phyloP scores from a whole-genome alignment of 2,113 vertebrate species.

The Podarcis muralis region DNA sequence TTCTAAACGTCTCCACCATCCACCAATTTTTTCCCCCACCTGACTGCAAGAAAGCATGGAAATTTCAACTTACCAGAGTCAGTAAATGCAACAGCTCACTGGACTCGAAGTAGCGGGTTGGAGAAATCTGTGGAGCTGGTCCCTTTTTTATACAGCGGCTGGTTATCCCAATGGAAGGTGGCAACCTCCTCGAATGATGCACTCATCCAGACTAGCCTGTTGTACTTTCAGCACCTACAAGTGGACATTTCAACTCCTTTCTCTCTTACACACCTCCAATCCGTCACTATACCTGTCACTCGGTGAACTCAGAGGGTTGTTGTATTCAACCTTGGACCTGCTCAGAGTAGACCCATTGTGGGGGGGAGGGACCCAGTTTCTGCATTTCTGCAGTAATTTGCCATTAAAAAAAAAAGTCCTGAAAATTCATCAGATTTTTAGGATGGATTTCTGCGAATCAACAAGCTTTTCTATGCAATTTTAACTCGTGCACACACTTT shows the following conservation, averaged over 20 bases:
- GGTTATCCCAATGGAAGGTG: constrained; percentile 33
- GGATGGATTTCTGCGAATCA: too few relatives aligned
- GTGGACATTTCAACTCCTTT: constrained; percentile 60
- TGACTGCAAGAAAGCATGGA: neutral
- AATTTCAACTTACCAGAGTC: constrained; percentile 67
- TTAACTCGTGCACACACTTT: too few relatives aligned
- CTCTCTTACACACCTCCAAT: too few relatives aligned
- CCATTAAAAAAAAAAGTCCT: too few relatives aligned
- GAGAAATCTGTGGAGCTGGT: neutral
- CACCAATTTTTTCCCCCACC: neutral
- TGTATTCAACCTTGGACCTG: too few relatives aligned
- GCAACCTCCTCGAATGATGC: constrained; percentile 61
- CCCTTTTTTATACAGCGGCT: constrained; percentile 71
- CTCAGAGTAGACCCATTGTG: too few relatives aligned
- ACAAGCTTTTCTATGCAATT: too few relatives aligned
- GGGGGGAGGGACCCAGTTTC: too few relatives aligned
- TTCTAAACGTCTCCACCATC: neutral
- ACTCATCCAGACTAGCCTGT: constrained; percentile 65
- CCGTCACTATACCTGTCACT: too few relatives aligned
- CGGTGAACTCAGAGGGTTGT: too few relatives aligned
- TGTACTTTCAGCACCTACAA: constrained; percentile 56
- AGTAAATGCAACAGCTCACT: constrained; percentile 30
- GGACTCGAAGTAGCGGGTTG: constrained; percentile 68
- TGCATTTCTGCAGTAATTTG: too few relatives aligned
- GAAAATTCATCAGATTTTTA: too few relatives aligned